Evolutionary conservation across 2,888 invertebrate genomes (phyloP).

Genomic region (Harpalus rubripes): DNA sequence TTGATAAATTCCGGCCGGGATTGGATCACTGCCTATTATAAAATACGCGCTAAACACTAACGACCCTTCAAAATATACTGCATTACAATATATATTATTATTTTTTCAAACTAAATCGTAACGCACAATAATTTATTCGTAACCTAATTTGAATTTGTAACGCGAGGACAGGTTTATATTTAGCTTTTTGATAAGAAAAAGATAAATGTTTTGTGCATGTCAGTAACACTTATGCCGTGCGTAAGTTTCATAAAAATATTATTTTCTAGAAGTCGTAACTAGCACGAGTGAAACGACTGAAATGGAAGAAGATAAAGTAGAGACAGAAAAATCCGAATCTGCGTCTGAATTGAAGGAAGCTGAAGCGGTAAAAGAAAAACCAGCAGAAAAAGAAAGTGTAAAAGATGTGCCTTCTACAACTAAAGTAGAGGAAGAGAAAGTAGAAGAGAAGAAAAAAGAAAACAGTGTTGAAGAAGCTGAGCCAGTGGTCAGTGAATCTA

Average conservation of each 20-base stretch:
- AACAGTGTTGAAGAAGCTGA: slow-evolving; percentile 69
- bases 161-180: slow-evolving; percentile 15
- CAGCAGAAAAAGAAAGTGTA: slow-evolving; percentile 69
- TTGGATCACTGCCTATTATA: too few species aligned
- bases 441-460: slow-evolving; percentile 67
- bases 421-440: slow-evolving; percentile 59
- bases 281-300: slow-evolving; percentile 58
- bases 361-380: slow-evolving; percentile 69
- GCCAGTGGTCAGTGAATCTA: slow-evolving; percentile 69
- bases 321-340: slow-evolving; percentile 73
- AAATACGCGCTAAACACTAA: too few species aligned
- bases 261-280: slow-evolving; percentile 55
- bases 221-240: slow-evolving; percentile 18
- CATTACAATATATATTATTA: background rate
- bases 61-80: background rate
- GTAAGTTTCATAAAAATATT: slow-evolving; percentile 14
- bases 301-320: slow-evolving; percentile 72
- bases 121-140: background rate
- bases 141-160: slow-evolving; percentile 14
- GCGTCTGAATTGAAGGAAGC: slow-evolving; percentile 73
- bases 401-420: slow-evolving; percentile 70
- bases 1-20: too few species aligned
- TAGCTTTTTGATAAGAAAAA: slow-evolving; percentile 10
- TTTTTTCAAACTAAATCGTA: background rate
- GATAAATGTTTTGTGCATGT: slow-evolving; percentile 15